Conservation (phyloP, 2,888 invertebrate species). For the Litoditis marina region DNA sequence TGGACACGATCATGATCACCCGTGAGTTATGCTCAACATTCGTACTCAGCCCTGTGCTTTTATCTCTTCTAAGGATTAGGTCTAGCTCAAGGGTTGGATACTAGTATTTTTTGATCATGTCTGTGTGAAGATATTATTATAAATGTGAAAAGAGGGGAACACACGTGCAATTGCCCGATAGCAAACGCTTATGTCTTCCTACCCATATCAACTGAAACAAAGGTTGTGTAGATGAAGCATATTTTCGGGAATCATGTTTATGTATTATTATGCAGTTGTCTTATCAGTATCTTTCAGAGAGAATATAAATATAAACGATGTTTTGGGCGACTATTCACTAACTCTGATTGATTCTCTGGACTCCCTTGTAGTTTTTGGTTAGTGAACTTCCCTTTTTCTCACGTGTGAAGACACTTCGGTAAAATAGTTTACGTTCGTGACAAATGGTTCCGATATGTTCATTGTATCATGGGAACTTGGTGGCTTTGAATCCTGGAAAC, state of each 20-base stretch:
- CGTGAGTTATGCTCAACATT: constrained; percentile 64
- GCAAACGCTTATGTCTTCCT: too few species aligned
- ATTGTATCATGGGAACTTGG: too few species aligned
- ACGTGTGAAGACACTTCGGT: neutral
- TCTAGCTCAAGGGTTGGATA: neutral
- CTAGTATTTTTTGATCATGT: neutral
- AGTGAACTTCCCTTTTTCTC: neutral
- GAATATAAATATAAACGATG: constrained; percentile 72
- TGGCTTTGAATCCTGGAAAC: too few species aligned
- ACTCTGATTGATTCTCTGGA: constrained; percentile 70
- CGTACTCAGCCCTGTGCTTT: constrained; percentile 5
- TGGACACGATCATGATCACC: constrained; percentile 70
- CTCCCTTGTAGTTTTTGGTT: constrained; percentile 66
- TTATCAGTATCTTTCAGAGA: constrained; percentile 63
- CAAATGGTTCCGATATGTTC: too few species aligned
- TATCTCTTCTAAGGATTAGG: neutral
- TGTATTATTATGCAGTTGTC: neutral
- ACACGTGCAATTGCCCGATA: too few species aligned
- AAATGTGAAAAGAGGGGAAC: too few species aligned
- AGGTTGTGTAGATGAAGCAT: too few species aligned
- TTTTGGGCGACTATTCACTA: constrained; percentile 70
- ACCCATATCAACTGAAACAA: too few species aligned
- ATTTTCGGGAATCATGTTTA: too few species aligned
- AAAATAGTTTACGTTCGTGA: too few species aligned
- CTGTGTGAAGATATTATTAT: too few species aligned